These are phyloP conservation scores for Drosophila fuyamai DNA, from an alignment of 1,140 invertebrate species.

Conservation along the genomic window DNA sequence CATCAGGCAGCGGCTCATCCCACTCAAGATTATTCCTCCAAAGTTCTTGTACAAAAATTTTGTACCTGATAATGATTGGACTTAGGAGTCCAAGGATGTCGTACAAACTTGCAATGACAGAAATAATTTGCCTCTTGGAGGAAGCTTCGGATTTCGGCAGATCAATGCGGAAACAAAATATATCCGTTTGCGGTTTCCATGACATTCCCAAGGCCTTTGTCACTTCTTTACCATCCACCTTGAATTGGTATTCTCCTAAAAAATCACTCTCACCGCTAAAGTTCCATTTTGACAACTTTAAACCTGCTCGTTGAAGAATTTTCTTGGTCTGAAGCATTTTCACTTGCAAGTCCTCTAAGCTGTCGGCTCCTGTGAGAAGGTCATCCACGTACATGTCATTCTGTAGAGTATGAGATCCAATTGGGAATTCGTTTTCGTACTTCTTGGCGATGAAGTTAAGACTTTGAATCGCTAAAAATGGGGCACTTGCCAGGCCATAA, in stretches of 20 bases:
- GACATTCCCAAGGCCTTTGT: not conserved
- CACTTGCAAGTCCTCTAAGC: not conserved
- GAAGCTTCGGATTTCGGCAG: slow-evolving; percentile 1
- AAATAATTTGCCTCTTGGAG: not conserved
- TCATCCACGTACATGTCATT: too few species aligned
- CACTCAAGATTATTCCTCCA: not conserved
- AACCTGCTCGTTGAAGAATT: not conserved
- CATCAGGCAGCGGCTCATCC: too few species aligned
- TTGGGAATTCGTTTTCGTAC: too few species aligned
- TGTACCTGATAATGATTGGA: not conserved
- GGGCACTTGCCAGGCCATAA: too few species aligned
- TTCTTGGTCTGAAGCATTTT: not conserved
- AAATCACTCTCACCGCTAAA: not conserved
- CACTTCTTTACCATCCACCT: not conserved
- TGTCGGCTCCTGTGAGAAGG: too few species aligned
- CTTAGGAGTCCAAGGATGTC: not conserved
- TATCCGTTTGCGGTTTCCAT: not conserved
- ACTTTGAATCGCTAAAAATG: too few species aligned
- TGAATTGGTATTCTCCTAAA: not conserved
- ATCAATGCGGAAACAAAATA: not conserved
- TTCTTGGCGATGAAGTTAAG: too few species aligned
- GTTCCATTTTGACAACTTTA: not conserved
- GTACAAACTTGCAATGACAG: not conserved
- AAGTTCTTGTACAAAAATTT: not conserved
- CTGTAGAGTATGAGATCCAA: too few species aligned